Evolutionary conservation across 2,888 invertebrate species (phyloP).

Genomic region (Chalcis sispes): DNA sequence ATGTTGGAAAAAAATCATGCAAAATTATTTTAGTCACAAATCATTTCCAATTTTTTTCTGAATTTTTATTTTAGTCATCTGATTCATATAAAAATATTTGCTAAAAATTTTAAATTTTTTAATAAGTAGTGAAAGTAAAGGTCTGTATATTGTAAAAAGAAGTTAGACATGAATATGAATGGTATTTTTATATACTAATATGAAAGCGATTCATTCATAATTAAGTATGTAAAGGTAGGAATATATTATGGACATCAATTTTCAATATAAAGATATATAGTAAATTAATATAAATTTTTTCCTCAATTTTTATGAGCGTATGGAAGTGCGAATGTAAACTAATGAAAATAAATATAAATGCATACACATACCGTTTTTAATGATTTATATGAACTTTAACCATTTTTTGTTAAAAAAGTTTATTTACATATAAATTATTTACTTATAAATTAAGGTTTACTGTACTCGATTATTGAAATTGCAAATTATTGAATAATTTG

Average conservation of each 20-base stretch:
- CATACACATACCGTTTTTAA: slow-evolving; percentile 41
- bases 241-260: slow-evolving; percentile 43
- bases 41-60: slow-evolving; percentile 26
- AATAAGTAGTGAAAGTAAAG: slow-evolving; percentile 48
- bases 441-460: slow-evolving; percentile 37
- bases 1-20: slow-evolving; percentile 20
- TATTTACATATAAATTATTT: slow-evolving; percentile 47
- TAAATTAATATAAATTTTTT: slow-evolving; percentile 41
- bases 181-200: slow-evolving; percentile 58
- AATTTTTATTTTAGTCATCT: slow-evolving; percentile 10
- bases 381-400: slow-evolving; percentile 17
- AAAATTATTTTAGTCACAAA: slow-evolving; percentile 39
- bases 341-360: slow-evolving; percentile 47
- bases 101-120: slow-evolving; percentile 44
- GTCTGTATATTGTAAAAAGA: slow-evolving; percentile 58
- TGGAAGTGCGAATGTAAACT: slow-evolving; percentile 39
- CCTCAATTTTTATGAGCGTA: slow-evolving; percentile 40
- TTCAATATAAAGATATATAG: slow-evolving; percentile 34
- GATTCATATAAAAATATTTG: slow-evolving; percentile 25
- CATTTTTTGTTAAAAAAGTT: slow-evolving; percentile 21
- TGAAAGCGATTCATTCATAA: slow-evolving; percentile 50
- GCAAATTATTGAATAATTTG: slow-evolving; percentile 22
- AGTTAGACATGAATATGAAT: slow-evolving; percentile 54
- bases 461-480: slow-evolving; percentile 34
- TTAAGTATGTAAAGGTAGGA: slow-evolving; percentile 48